Percentiles rank a stretch among this genome's conserved stretches.
phyloP scores from a whole-genome alignment of 2,113 vertebrate species.

The Dunckerocampus dactyliophorus region DNA sequence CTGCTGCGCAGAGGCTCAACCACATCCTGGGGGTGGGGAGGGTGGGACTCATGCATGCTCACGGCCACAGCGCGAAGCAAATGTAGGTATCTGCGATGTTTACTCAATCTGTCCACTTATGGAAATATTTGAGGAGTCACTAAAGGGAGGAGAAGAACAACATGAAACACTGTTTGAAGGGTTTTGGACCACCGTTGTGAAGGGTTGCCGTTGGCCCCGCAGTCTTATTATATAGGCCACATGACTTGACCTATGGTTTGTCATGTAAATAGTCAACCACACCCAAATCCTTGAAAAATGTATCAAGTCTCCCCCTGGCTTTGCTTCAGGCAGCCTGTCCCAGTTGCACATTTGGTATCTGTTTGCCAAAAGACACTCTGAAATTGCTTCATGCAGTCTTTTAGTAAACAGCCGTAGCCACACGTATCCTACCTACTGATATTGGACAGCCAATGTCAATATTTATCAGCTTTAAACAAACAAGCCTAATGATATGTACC shows the following conservation, averaged over 20 bases:
- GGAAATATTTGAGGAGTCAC: constrained; percentile 57
- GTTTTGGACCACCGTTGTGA: constrained; percentile 47
- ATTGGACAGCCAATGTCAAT: too few relatives aligned
- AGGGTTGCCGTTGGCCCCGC: constrained; percentile 31
- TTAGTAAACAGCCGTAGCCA: background rate
- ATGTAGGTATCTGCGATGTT: constrained; percentile 49
- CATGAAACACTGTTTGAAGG: constrained; percentile 21
- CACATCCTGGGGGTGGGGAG: constrained; percentile 45
- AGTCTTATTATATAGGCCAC: constrained; percentile 35
- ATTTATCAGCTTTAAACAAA: too few relatives aligned
- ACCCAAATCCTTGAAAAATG: constrained; percentile 33
- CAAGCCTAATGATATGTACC: too few relatives aligned
- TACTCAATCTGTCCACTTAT: constrained; percentile 55
- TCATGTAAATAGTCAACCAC: constrained; percentile 24
- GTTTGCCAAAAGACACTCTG: background rate
- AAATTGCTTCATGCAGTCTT: background rate
- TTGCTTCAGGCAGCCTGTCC: constrained; percentile 5
- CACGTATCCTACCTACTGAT: too few relatives aligned
- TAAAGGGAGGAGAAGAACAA: constrained; percentile 5
- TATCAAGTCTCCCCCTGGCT: constrained; percentile 29
- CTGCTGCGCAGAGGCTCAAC: constrained; percentile 27
- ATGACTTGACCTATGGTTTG: constrained; percentile 18
- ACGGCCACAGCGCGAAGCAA: constrained; percentile 10
- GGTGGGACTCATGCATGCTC: constrained; percentile 18
- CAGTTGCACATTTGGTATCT: constrained; percentile 15